Conservation (phyloP, 2,113 vertebrate genomes). For the Microcebus ravelobensis region DNA sequence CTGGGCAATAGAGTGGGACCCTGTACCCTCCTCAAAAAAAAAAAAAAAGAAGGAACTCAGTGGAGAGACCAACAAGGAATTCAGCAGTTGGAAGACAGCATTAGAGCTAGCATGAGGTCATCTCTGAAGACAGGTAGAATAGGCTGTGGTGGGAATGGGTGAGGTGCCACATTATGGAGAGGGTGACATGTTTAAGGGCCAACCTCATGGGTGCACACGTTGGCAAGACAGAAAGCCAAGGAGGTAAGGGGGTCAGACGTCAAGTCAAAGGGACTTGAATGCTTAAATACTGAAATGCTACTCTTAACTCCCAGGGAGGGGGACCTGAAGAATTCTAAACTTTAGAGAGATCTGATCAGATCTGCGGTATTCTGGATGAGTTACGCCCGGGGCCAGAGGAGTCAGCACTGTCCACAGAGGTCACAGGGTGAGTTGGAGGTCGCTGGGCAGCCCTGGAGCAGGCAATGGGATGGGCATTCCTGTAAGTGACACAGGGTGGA, state of each 20-base stretch:
- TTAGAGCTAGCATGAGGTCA: background rate
- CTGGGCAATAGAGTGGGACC: too few species aligned
- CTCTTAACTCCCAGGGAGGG: background rate
- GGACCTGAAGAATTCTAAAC: background rate
- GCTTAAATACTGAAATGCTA: background rate
- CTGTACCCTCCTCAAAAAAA: too few species aligned
- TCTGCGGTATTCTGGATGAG: background rate
- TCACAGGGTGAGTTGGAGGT: background rate
- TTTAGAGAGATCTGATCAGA: background rate
- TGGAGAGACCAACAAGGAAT: background rate
- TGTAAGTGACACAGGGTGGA: background rate
- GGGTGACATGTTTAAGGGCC: background rate
- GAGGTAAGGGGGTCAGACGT: background rate
- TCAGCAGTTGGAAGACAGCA: background rate
- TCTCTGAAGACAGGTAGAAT: background rate
- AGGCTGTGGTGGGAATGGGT: background rate
- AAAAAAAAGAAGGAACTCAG: background rate
- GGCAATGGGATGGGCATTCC: too few species aligned
- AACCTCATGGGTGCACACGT: too few species aligned
- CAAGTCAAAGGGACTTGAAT: background rate
- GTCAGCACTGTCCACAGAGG: background rate
- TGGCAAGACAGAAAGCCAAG: background rate
- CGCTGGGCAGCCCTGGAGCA: background rate
- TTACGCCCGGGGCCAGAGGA: fast-evolving
- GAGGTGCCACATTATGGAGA: background rate